Conservation (phyloP, 2,797 vertebrate species). For the Anabas testudineus region DNA sequence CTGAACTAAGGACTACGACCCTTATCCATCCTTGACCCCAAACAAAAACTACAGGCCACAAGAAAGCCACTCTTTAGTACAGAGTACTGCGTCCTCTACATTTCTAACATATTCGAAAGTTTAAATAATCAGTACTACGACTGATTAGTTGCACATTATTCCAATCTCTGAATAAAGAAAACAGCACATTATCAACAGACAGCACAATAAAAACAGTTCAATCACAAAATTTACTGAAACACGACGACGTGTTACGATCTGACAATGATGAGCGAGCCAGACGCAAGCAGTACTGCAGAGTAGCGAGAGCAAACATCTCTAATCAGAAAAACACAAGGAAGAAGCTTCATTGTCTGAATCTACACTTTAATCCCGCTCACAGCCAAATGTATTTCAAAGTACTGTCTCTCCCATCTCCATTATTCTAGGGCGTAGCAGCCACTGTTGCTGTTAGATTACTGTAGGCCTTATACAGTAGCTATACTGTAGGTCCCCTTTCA, state of each 20-base stretch:
- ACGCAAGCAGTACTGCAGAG: background rate
- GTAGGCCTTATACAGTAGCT: too few relatives aligned
- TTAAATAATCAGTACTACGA: background rate
- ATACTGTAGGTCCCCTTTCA: too few relatives aligned
- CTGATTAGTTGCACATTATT: background rate
- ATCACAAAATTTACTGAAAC: background rate
- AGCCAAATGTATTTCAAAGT: background rate
- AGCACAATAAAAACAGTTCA: background rate
- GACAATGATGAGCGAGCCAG: background rate
- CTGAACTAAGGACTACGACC: too few relatives aligned
- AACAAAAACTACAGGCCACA: too few relatives aligned
- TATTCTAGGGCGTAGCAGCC: too few relatives aligned
- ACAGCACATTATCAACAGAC: background rate
- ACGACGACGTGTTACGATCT: background rate
- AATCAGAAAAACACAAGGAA: background rate
- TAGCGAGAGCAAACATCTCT: background rate
- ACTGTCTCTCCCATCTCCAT: background rate
- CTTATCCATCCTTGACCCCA: too few relatives aligned
- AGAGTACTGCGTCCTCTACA: background rate
- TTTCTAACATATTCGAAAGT: background rate
- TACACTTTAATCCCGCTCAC: conserved; percentile 12
- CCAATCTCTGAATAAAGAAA: background rate
- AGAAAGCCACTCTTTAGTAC: too few relatives aligned
- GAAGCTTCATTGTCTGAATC: background rate
- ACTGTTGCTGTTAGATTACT: too few relatives aligned